These are phyloP conservation scores for Potorous gilbertii DNA, from an alignment of 2,797 vertebrate species.

Conservation along the genomic window DNA sequence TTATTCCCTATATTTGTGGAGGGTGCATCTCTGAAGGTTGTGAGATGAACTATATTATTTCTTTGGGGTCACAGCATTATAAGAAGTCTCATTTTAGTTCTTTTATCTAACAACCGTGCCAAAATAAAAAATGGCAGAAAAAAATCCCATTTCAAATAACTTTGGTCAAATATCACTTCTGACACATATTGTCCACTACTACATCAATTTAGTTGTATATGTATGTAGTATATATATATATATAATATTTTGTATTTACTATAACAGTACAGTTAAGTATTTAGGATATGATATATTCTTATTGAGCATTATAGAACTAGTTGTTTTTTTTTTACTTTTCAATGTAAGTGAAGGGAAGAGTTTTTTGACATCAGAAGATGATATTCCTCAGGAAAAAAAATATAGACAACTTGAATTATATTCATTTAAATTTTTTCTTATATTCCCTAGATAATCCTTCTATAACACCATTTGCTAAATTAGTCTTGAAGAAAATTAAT, in stretches of 20 bases:
- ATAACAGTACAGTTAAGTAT: background rate
- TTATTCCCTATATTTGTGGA: background rate
- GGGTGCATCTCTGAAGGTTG: background rate
- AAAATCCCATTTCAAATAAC: background rate
- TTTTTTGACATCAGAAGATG: slow-evolving; percentile 32
- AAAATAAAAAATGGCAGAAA: background rate
- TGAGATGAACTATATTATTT: background rate
- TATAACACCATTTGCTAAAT: slow-evolving; percentile 27
- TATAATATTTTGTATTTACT: background rate
- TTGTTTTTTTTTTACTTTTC: background rate
- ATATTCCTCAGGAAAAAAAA: background rate
- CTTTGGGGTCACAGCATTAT: background rate
- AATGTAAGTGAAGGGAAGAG: slow-evolving; percentile 1
- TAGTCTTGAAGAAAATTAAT: slow-evolving; percentile 63
- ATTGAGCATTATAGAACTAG: slow-evolving; percentile 5
- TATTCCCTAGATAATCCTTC: slow-evolving; percentile 46
- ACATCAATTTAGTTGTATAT: background rate
- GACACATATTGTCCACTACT: background rate
- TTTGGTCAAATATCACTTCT: background rate
- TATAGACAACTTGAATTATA: slow-evolving; percentile 43
- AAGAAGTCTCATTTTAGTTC: background rate
- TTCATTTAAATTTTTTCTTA: slow-evolving; percentile 28
- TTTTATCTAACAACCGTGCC: background rate
- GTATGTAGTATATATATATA: background rate
- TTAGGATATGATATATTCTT: background rate